These are phyloP conservation scores for Helicoverpa assulta DNA, from an alignment of 2,888 invertebrate genomes.

Conservation along the genomic window DNA sequence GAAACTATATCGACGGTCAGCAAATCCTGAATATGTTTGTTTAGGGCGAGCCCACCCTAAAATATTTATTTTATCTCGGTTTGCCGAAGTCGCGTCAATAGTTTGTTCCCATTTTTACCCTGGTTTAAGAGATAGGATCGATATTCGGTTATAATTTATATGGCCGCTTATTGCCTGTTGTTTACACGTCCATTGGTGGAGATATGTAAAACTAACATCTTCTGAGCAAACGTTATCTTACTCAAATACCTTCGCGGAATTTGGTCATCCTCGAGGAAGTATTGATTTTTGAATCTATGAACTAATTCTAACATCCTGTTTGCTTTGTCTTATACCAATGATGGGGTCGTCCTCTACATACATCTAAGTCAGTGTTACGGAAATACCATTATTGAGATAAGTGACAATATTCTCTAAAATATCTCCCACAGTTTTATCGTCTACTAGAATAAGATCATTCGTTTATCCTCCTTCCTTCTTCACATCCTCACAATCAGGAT, in stretches of 20 bases:
- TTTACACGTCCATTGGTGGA: slow-evolving; percentile 78
- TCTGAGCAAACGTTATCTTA: slow-evolving; percentile 85
- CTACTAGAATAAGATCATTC: slow-evolving; percentile 53
- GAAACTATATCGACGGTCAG: slow-evolving; percentile 90
- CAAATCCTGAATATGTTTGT: slow-evolving; percentile 89
- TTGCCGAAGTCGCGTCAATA: slow-evolving; percentile 89
- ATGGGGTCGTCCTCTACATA: slow-evolving; percentile 56
- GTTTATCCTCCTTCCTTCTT: slow-evolving; percentile 38
- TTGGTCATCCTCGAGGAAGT: slow-evolving; percentile 74
- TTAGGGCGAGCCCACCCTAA: slow-evolving; percentile 90
- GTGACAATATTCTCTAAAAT: slow-evolving; percentile 39
- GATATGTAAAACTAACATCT: slow-evolving; percentile 87
- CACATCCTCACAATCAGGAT: slow-evolving; percentile 69
- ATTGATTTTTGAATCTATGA: slow-evolving; percentile 81
- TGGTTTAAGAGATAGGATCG: slow-evolving; percentile 84
- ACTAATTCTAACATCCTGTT: slow-evolving; percentile 77
- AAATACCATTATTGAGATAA: slow-evolving; percentile 40
- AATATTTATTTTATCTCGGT: slow-evolving; percentile 90
- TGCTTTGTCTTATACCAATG: slow-evolving; percentile 69
- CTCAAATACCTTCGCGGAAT: slow-evolving; percentile 87
- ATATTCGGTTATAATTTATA: slow-evolving; percentile 87
- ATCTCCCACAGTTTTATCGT: slow-evolving; percentile 48
- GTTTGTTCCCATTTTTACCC: slow-evolving; percentile 87
- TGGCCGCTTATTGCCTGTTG: slow-evolving; percentile 78
- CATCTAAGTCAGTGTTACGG: slow-evolving; percentile 48